Base-by-base conservation (phyloP, 2,888 invertebrate genomes). In the Zele albiditarsus region DNA sequence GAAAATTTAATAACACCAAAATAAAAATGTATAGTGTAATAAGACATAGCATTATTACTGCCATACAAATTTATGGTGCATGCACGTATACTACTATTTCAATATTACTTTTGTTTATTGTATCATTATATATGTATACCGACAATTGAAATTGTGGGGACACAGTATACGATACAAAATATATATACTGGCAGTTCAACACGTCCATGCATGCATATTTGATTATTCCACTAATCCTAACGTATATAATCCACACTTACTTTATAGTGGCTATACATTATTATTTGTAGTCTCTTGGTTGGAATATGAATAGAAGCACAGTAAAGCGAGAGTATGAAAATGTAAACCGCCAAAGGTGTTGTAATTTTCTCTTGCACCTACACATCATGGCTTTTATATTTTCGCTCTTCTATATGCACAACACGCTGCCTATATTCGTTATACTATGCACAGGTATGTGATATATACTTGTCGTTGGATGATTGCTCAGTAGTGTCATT, bases 1-100 rank as follows among this genome's bases (percentile, higher is more conserved):
- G 63, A 63, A 63, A 63, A 38, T 33, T 63, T 33, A 20, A 63
- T 38, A 38, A 16, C n/a, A 38, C 10, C 16, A 63, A 53, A 20
- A 63, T 63, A 33, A 63, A 63, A 33, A 8, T 62, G 62, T 33
- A 63, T 33, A 63, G 31, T 62, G 16, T 12, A 63, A n/a, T 53
- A 53, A 53, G 20, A 53, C 8, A 4, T 2, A 12, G 12, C 5
- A 53, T 20, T 23, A 53, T 53, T 20, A 20, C 4, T 23, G 4
- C 16, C 46, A n/a, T 46, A 46, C 14, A 46, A n/a, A 46, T 46
- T n/a, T 16, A 38, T 38, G 38, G 10, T 38, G 38, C 38, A 46
- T 46, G n/a, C n/a, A 46, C 46, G n/a, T 46, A 46, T n/a, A 53
- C 8, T 53, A 6, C 20, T 6, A 53, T 20, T 53, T 20, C 53